Evolutionary conservation across 2,797 vertebrate genomes (phyloP), one percentile per base, ranked within the genome.

Genomic region (Heterohyrax brucei): DNA sequence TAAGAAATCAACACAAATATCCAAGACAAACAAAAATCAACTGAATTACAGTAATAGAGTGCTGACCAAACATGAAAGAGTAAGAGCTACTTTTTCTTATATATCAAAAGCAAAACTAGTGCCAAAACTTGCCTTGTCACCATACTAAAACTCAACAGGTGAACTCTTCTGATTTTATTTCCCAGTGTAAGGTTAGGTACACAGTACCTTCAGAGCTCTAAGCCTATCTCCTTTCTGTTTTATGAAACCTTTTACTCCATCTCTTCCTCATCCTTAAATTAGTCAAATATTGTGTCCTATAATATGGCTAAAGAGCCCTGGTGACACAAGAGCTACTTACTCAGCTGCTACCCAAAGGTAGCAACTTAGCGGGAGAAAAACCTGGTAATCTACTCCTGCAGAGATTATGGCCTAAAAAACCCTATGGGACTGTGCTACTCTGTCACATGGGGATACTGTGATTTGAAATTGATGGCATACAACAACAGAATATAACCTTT

Each of bases 81-180:
- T 21, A 80, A 59, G 56, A 14, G 28, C 1, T 30, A 10, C 75
- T 21, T 48, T 46, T 33, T 21, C 70, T 39, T n/a, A 13, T 0
- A 14, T 12, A 28, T 28, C 2, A 22, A 56, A 59, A 70, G 80
- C 9, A 7, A 19, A 28, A 44, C 62, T 61, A 77, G 19, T 85
- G 80, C 66, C 44, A 64, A 39, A 26, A 24, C 61, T 39, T 59
- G 39, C 48, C 39, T 13, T 5, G 44, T 1, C 26, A 7, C 28
- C 1, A 14, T 8, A 21, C 10, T 0, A 16, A 30, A 59, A 24
- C 2, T 16, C 9, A 39, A 24, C 18, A 26, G 39, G 24, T 10
- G 16, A 10, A 28, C 22, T 53, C 26, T 4, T 62, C 1, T 7
- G 30, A 6, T 2, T 46, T 59, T 2, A 9, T 68, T 46, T 87